Evolutionary conservation across 2,888 invertebrate genomes (phyloP), one percentile per base, ranked within the genome.

Genomic region (Clanis bilineata): DNA sequence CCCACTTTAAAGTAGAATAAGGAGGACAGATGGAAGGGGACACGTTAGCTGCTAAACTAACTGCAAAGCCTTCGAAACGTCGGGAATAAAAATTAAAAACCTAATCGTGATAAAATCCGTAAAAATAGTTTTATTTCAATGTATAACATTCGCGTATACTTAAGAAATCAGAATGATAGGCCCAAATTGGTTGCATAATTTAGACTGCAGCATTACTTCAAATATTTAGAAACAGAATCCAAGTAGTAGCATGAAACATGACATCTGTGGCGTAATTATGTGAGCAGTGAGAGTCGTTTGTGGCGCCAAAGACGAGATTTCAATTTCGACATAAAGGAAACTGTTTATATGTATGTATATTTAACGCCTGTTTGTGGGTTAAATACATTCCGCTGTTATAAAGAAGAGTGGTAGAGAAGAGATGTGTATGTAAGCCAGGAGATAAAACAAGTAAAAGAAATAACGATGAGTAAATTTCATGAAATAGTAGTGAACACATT

Each of bases 211-310:
- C n/a, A n/a, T 51, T 32, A 28, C 51, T 18, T 51, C 21, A 18
- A 51, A 51, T 51, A 51, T 51, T 51, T 32, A 51, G 51, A 32
- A 51, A 51, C 18, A 32, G 28, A 51, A 32, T 51, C 51, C 51
- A 51, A n/a, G 51, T 32, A 32, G 28, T 51, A 12, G 51, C 15
- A 28, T 32, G 32, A 51, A 51, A 51, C 51, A 51, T 51, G 51
- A 51, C 32, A 18, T 51, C 32, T 51, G 51, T 51, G 51, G 51
- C 51, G 51, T 32, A 51, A 51, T 32, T 28, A 51, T 32, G 10
- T 51, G 51, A 51, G 51, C 28, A 18, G 10, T 51, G 51, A 51
- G 51, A 51, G 32, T 18, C 32, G 51, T 51, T 51, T 51, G 41
- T 41, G 32, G 32, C 18, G 32, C 51, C 18, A 51, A 51, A 32